Base-by-base conservation (phyloP, 2,113 vertebrate genomes). In the Cettia cetti region DNA sequence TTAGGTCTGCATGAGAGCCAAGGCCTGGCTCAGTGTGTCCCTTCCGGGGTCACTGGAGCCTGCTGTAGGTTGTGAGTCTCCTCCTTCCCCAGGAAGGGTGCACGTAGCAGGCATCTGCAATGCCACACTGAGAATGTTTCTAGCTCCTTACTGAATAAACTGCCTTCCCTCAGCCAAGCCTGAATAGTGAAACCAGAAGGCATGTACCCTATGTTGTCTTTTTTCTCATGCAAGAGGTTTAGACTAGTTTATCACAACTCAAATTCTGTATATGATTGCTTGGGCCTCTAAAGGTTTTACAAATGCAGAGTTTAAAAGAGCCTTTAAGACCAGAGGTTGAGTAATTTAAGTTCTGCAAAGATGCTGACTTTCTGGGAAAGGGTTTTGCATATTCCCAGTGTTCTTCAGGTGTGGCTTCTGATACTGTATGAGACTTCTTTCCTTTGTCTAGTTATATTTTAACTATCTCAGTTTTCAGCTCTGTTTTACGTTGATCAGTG, bases 161-260 rank as follows among this genome's bases (percentile, higher is more conserved):
- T 44, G 24, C 20, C 39, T 82, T 80, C 30, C n/a, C 11, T 72
- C 44, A 56, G 50, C 45, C 35, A 27, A 57, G 18, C 33, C 23
- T 52, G 26, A 54, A 2, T 0, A 63, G 18, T 47, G 31, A 35
- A 54, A 47, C 31, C 28, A 39, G 28, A 74, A 70, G 37, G 19
- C 10, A 6, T 0, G 0, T 24, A 37, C 9, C 40, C 15, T 15
- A 0, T 6, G 6, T 1, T 7, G 21, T 52, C 27, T 13, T 15
- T 50, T 37, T 31, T 61, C 11, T 61, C 15, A 30, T 35, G 33
- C 35, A 59, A 50, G 56, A 40, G 5, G 39, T 40, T 9, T 15
- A 47, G 30, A 10, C 24, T 52, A 15, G 20, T 30, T 79, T 77
- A 11, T 53, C 19, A 18, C 26, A 74, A 11, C 24, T 70, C 50